These are phyloP conservation scores for Probosciger aterrimus DNA, from an alignment of 2,113 vertebrate species.

Conservation along the genomic window DNA sequence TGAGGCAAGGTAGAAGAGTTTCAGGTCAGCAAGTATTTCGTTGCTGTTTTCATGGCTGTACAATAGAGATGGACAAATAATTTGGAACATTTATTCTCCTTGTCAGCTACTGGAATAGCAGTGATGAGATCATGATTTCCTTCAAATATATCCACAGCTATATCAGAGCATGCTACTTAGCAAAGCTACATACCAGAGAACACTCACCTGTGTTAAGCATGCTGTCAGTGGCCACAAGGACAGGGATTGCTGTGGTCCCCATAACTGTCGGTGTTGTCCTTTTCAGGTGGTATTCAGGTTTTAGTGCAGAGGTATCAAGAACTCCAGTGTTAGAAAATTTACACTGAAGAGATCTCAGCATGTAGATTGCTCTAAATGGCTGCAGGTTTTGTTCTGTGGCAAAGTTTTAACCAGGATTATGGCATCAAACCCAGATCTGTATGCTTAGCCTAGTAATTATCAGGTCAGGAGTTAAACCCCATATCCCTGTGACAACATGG, in stretches of 20 bases:
- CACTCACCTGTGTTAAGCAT: neutral
- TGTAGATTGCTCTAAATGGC: neutral
- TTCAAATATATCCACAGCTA: neutral
- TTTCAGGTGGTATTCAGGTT: neutral
- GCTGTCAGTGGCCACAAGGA: neutral
- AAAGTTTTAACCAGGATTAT: neutral
- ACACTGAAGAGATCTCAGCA: neutral
- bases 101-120: neutral
- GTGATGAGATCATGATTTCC: neutral
- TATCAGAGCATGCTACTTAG: neutral
- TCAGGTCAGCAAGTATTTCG: neutral
- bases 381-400: neutral
- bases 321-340: neutral
- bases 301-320: neutral
- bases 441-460: neutral
- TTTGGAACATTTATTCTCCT: neutral
- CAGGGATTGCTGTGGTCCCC: accelerated
- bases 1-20: neutral
- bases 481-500: accelerated
- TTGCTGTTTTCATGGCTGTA: neutral
- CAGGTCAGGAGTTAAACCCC: neutral
- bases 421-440: neutral
- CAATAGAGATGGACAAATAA: neutral
- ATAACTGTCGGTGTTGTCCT: neutral
- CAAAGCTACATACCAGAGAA: neutral